Base-by-base conservation (phyloP, 37 sponge, comb jelly and placozoan species). In the Halisarca cf. caerulea region DNA sequence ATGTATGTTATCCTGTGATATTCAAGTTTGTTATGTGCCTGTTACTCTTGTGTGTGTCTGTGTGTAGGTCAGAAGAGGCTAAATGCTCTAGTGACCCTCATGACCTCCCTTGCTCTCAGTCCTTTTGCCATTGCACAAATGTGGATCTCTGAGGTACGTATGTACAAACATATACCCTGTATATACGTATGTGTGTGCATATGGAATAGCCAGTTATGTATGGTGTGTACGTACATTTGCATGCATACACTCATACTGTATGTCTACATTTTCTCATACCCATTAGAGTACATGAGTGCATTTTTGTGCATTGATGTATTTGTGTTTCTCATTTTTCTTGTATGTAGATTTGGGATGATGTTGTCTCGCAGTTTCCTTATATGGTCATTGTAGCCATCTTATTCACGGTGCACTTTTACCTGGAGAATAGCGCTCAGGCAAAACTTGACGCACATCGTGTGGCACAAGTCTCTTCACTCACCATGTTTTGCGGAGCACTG, bases 51-150 rank as follows among this genome's bases (percentile, higher is more conserved):
- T 55, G 57, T 20, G 57, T 55, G 17, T 55, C 15, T 62, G 30
- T 62, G 25, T 62, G 30, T 39, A 87, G 90, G 93, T 15, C 73
- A 80, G 9, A 97, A 97, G 72, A 70, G 96, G 17, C 78, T 95
- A 20, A 90, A 95, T 35, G 94, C 96, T 7, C 82, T 95, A 30
- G 85, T 86, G 0, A 86, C 80, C 9, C 3, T 89, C 1, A 83
- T 87, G 45, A 79, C 84, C 15, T 54, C 90, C 0, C 23, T 85
- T 17, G 2, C 92, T 43, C 69, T 92, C 25, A 25, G 82, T 0
- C 96, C 96, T 0, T 95, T 90, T 89, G 95, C 88, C n/a, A 24
- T 89, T 37, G 79, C 80, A 25, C 94, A 91, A 28, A 62, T 91
- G 41, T n/a, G 7, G 42, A 74, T 43, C 9, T 44, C 45, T 40